Conservation (phyloP, 1,140 invertebrate genomes). For the Carcinoscorpius rotundicauda region DNA sequence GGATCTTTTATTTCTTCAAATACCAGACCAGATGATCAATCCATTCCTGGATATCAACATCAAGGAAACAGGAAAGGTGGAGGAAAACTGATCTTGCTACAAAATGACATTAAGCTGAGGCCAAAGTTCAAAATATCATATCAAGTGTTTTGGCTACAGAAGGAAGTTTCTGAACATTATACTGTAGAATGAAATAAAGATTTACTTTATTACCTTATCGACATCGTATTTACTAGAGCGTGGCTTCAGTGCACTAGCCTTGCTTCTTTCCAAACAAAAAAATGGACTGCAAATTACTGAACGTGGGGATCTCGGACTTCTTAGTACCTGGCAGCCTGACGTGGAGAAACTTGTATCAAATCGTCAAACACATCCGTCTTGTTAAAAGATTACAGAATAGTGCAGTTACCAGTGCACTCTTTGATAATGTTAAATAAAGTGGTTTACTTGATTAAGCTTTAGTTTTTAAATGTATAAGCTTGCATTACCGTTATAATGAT, state of each 20-base stretch:
- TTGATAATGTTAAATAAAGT: not conserved
- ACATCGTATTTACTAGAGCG: constrained; percentile 20
- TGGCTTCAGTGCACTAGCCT: constrained; percentile 13
- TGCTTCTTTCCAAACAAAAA: constrained; percentile 16
- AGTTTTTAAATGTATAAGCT: not conserved
- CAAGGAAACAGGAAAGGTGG: not conserved
- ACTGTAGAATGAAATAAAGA: constrained; percentile 15
- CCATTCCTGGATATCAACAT: constrained; percentile 11
- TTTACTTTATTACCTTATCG: constrained; percentile 20
- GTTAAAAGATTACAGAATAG: constrained; percentile 4
- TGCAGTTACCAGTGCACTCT: not conserved
- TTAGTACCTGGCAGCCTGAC: constrained; percentile 9
- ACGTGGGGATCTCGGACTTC: constrained; percentile 11
- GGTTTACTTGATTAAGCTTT: not conserved
- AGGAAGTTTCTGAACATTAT: constrained; percentile 13
- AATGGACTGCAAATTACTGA: constrained; percentile 8
- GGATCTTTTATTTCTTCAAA: constrained; percentile 17
- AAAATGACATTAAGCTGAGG: constrained; percentile 14
- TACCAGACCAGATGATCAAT: constrained; percentile 17
- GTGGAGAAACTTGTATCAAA: constrained; percentile 10
- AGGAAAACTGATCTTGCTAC: constrained; percentile 11
- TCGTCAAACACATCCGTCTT: constrained; percentile 6
- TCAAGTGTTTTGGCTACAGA: constrained; percentile 20
- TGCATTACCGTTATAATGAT: no score
- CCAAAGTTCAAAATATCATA: constrained; percentile 18